Evolutionary conservation across 2,113 vertebrate species (phyloP).

Genomic region (Pica pica): DNA sequence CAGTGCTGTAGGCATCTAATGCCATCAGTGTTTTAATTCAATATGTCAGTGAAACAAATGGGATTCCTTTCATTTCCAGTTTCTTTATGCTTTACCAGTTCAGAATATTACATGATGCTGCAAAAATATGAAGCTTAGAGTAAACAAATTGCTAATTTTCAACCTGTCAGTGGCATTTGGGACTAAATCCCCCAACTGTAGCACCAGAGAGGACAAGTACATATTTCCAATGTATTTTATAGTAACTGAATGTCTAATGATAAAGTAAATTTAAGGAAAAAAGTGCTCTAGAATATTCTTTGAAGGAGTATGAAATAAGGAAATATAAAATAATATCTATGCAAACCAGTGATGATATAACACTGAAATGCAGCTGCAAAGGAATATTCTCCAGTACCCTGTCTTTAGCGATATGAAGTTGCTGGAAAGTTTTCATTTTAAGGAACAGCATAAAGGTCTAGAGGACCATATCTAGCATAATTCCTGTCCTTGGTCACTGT

Average conservation of each 20-base stretch:
- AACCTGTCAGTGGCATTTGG: neutral
- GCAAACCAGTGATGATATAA: neutral
- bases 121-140: neutral
- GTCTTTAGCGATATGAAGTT: neutral
- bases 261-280: neutral
- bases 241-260: neutral
- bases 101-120: neutral
- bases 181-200: neutral
- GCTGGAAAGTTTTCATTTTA: neutral
- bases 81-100: conserved; percentile 35
- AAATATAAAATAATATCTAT: neutral
- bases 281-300: neutral
- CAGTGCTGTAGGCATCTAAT: conserved; percentile 59
- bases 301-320: neutral
- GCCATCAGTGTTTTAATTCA: conserved; percentile 63
- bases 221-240: neutral
- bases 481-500: neutral
- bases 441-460: neutral
- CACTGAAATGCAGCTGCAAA: neutral
- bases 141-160: conserved; percentile 31
- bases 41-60: conserved; percentile 43
- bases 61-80: conserved; percentile 49
- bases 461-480: neutral
- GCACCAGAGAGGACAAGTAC: neutral
- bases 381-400: neutral